phyloP scores from a whole-genome alignment of 2,797 vertebrate genomes.

The Serranus cabrilla region DNA sequence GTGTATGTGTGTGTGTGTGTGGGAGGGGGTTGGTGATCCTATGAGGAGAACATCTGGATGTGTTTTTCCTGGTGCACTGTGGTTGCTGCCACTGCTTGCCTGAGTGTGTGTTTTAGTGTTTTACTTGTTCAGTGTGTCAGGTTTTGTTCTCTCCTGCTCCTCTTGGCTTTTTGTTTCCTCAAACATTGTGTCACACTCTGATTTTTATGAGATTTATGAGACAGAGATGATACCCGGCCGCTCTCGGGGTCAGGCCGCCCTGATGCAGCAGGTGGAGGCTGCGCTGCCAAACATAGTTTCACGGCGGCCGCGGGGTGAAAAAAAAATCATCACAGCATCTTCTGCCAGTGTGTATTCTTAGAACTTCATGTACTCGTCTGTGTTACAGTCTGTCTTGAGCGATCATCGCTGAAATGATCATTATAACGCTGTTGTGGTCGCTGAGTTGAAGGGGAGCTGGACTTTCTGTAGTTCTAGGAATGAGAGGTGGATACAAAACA shows the following conservation, averaged over 20 bases:
- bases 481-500: conserved; percentile 24
- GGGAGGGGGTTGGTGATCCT: conserved; percentile 73
- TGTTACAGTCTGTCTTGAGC: conserved; percentile 38
- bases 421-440: conserved; percentile 10
- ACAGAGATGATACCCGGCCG: conserved; percentile 28
- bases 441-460: conserved; percentile 34
- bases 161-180: conserved; percentile 51
- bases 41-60: conserved; percentile 83
- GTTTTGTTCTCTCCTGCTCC: conserved; percentile 45
- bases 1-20: conserved; percentile 34
- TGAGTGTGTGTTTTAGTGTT: conserved; percentile 54
- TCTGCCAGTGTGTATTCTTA: conserved; percentile 42
- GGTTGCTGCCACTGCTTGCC: conserved; percentile 68
- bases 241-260: not conserved
- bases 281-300: not conserved
- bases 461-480: conserved; percentile 42
- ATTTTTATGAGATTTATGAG: conserved; percentile 38
- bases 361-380: conserved; percentile 19
- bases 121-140: conserved; percentile 70
- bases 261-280: conserved; percentile 46
- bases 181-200: conserved; percentile 34
- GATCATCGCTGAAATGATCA: conserved; percentile 7
- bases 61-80: conserved; percentile 81
- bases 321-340: conserved; percentile 32
- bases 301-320: conserved; percentile 4